Percentiles rank a stretch among this genome's conserved stretches.
Evolutionary conservation across 2,113 vertebrate species (phyloP).

Genomic region (Chaetops frenatus): DNA sequence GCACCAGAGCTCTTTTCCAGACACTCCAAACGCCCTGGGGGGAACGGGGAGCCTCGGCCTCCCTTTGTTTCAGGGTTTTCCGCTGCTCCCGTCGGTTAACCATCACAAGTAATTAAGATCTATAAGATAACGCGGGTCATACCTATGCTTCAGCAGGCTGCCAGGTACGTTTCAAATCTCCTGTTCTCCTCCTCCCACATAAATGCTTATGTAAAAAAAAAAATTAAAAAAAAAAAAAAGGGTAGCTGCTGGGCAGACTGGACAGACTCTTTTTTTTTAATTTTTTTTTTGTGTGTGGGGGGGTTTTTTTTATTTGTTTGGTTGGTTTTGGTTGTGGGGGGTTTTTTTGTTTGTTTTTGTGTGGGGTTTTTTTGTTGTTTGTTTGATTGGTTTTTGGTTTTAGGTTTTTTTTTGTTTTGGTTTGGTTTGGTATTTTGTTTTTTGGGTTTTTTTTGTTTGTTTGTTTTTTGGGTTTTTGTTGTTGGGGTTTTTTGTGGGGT

Average conservation of each 20-base stretch:
- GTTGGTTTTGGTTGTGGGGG: too few species aligned
- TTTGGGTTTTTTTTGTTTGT: too few species aligned
- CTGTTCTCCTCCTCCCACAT: constrained; percentile 2
- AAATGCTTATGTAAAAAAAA: constrained; percentile 5
- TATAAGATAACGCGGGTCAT: not conserved
- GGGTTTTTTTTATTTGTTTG: too few species aligned
- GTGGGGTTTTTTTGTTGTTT: too few species aligned
- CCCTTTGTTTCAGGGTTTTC: not conserved
- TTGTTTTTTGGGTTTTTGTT: too few species aligned
- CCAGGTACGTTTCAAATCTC: not conserved
- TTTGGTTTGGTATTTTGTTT: too few species aligned
- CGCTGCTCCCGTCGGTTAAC: not conserved
- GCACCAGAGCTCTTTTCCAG: not conserved
- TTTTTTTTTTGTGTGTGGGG: too few species aligned
- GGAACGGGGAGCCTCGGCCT: not conserved
- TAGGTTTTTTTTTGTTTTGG: too few species aligned
- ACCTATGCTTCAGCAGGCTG: not conserved
- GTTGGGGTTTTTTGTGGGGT: too few species aligned
- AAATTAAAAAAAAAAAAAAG: not conserved
- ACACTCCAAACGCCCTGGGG: not conserved
- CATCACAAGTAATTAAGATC: constrained; percentile 42
- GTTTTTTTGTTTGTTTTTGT: too few species aligned
- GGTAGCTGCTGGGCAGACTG: not conserved
- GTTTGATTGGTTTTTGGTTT: too few species aligned
- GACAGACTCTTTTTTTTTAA: too few species aligned